Percentiles rank a stretch among this genome's conserved stretches.
phyloP scores from a whole-genome alignment of 2,113 vertebrate species.

The Leucopternis melanops region DNA sequence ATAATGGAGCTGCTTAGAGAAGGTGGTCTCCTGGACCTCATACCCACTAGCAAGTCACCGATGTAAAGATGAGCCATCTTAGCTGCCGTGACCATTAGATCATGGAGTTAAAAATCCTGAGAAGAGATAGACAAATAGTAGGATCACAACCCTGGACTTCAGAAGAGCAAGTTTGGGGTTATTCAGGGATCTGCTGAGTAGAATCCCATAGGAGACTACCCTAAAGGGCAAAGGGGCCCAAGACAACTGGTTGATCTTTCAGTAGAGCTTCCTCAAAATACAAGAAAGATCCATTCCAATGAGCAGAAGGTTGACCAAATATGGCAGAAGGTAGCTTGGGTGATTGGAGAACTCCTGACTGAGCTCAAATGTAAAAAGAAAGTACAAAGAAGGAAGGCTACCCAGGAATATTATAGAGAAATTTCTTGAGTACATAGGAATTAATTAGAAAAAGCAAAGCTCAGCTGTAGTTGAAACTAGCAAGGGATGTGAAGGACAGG shows the following conservation, averaged over 20 bases:
- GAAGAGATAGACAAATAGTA: background rate
- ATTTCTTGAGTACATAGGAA: background rate
- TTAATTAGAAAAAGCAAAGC: background rate
- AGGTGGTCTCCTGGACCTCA: background rate
- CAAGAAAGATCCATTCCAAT: background rate
- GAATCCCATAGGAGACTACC: background rate
- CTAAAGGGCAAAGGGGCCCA: background rate
- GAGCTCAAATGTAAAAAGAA: background rate
- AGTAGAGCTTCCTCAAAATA: background rate
- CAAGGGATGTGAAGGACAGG: background rate
- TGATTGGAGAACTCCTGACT: background rate
- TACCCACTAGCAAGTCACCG: background rate
- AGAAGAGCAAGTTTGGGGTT: background rate
- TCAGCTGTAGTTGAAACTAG: background rate
- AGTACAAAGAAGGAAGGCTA: background rate
- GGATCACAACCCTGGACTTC: background rate
- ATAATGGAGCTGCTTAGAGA: background rate
- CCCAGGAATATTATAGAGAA: background rate
- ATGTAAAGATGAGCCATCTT: background rate
- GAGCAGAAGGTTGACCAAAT: background rate
- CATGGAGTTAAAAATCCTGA: background rate
- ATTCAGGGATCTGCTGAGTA: background rate
- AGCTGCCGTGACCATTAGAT: background rate
- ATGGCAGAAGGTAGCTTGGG: background rate
- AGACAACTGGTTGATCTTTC: background rate